Evolutionary conservation across 2,113 vertebrate genomes (phyloP).

Genomic region (Rhipidura dahli): DNA sequence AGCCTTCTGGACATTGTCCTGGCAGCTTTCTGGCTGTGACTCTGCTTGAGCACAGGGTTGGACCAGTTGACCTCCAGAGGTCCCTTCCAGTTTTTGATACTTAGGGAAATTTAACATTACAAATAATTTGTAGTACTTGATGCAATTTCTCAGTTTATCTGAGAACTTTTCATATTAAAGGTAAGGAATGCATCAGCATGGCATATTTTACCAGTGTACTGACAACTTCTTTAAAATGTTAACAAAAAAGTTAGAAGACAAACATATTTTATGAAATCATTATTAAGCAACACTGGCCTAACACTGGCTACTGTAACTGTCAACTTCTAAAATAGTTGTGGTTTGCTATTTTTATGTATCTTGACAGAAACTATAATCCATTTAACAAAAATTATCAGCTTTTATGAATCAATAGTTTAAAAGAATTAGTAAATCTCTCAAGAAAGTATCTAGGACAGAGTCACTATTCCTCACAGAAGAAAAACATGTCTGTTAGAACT

Average conservation of each 20-base stretch:
- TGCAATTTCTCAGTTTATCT: neutral
- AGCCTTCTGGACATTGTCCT: neutral
- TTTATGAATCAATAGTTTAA: neutral
- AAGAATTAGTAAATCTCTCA: neutral
- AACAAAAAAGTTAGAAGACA: neutral
- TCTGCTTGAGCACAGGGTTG: neutral
- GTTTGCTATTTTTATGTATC: neutral
- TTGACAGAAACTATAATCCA: neutral
- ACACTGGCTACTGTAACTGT: neutral
- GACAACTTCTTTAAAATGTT: neutral
- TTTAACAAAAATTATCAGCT: neutral
- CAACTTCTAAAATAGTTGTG: neutral
- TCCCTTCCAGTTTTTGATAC: neutral
- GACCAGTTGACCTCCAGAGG: neutral
- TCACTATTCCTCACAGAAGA: neutral
- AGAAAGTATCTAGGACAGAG: neutral
- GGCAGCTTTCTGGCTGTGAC: neutral
- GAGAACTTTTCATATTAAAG: neutral
- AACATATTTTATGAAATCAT: neutral
- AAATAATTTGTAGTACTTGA: neutral
- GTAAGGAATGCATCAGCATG: neutral
- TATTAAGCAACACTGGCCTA: neutral
- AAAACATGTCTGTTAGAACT: neutral
- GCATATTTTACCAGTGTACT: neutral
- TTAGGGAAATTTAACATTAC: neutral